Base-by-base conservation (phyloP, 2,888 invertebrate genomes). In the Drosophila rubida region DNA sequence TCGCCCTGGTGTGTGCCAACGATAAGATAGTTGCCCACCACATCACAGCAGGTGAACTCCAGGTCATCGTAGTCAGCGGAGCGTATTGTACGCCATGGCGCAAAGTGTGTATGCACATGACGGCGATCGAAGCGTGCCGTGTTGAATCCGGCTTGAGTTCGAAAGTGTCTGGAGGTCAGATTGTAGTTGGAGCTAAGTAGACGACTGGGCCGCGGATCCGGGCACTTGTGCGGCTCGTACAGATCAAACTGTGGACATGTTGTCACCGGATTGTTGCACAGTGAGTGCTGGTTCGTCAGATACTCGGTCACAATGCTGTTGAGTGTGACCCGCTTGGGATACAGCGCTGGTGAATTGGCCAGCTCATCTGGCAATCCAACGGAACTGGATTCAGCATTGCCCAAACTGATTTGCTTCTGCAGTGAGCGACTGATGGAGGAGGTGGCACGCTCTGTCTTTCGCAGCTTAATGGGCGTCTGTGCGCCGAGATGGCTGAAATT, bases 181-280 rank as follows among this genome's bases (percentile, higher is more conserved):
- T 96, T 97, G n/a, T 93, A 92, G 11, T 95, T 95, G 57, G 89
- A 89, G 59, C 89, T 91, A 7, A 86, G 69, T 11, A 87, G 65
- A 27, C 91, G 90, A 63, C 90, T 92, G 53, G 95, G 94, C 83
- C 95, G 94, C 0, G 96, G 96, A 92, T 97, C 97, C 0, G 99
- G 99, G 92, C 99, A 99, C 88, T 97, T 96, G 93, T 99, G 99
- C 0, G 98, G 98, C 75, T 97, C 97, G 89, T 98, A 97, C 35
- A 99, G 93, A 91, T 98, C 97, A 90, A 99, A 99, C 90, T 97
- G 97, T 0, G 99, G 99, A 92, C 99, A 99, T 0, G 98, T 98
- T 30, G 97, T 96, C 93, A 99, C 98, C 0, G 99, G 99, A 92
- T 99, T 98, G 92, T 97, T 97, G 93, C 99, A 99, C 6, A 97